These are phyloP conservation scores for Aleiodes alternator DNA, from an alignment of 2,888 invertebrate genomes.

Conservation along the genomic window DNA sequence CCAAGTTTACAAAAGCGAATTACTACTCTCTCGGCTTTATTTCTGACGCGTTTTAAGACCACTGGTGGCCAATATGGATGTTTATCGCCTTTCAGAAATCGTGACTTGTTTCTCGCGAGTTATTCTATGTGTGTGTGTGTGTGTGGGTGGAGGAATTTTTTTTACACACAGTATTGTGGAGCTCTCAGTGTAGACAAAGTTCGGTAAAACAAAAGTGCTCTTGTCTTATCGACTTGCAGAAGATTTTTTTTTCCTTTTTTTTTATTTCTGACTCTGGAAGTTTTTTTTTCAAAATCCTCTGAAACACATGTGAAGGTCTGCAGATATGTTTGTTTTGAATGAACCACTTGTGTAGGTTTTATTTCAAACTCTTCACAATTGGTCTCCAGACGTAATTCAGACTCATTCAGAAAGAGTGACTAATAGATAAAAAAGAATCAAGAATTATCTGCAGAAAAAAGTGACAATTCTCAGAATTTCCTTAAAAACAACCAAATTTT, in stretches of 20 bases:
- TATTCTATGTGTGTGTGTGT: not conserved
- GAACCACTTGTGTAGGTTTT: conserved; percentile 5
- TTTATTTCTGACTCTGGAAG: not conserved
- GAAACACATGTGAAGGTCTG: not conserved
- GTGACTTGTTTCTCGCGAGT: conserved; percentile 31
- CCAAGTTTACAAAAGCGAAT: conserved; percentile 9
- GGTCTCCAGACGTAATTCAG: conserved; percentile 1
- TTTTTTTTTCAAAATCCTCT: not conserved
- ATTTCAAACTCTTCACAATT: conserved; percentile 2
- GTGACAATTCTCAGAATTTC: no score
- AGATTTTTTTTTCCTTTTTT: not conserved
- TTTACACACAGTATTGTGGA: not conserved
- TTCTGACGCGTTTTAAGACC: conserved; percentile 19
- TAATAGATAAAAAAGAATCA: not conserved
- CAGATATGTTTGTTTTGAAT: conserved; percentile 21
- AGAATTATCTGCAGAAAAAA: not conserved
- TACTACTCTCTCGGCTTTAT: conserved; percentile 3
- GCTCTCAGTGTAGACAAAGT: not conserved
- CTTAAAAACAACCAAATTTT: no score
- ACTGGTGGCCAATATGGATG: conserved; percentile 28
- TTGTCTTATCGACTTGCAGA: conserved; percentile 10
- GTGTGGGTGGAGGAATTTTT: not conserved
- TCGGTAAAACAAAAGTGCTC: conserved; percentile 13
- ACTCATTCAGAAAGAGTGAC: not conserved
- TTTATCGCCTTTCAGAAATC: conserved; percentile 42